Base-by-base conservation (phyloP, 2,113 vertebrate genomes). In the Pachypanchax playfairii region DNA sequence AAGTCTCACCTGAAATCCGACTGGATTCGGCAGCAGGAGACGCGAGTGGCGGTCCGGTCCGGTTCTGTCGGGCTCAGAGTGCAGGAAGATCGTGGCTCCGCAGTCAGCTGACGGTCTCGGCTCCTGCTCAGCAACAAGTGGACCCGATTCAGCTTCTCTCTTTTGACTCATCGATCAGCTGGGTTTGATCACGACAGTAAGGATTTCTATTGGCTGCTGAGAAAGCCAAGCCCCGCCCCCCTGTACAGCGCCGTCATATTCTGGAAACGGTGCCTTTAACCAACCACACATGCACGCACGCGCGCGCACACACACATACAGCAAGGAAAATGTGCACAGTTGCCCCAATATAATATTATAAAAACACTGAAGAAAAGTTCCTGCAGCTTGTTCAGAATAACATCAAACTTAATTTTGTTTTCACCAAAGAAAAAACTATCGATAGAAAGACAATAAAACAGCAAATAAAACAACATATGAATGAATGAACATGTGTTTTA, bases 61-160 rank as follows among this genome's bases (percentile, higher is more conserved):
- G 31, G n/a, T 21, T 28, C 31, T 18, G 28, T 5, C 11, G 17
- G 26, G 26, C 43, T 26, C 64, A 24, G 44, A 66, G 7, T 2
- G 38, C 17, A 5, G 29, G 9, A 3, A 48, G 44, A 5, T 7
- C 33, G 0, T 25, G 17, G 1, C 13, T 35, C 43, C 4, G 24
- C 14, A 43, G 10, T 44, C 60, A 6, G 53, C 42, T 36, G 65
- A 31, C 33, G 46, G 1, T 46, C 51, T 22, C 63, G 0, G 53
- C 70, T 73, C 55, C 63, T 67, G 77, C 85, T 75, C 80, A 41
- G 84, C 88, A 88, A 91, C 89, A 91, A 90, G 87, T 90, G 79
- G 14, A 20, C 65, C 38, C 15, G 47, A 28, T 48, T 39, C 33
- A 7, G 43, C 41, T 4, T 44, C 47, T 26, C 49, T 43, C 24